Evolutionary conservation across 2,113 vertebrate genomes (phyloP).

Genomic region (Lamprologus lemairii): DNA sequence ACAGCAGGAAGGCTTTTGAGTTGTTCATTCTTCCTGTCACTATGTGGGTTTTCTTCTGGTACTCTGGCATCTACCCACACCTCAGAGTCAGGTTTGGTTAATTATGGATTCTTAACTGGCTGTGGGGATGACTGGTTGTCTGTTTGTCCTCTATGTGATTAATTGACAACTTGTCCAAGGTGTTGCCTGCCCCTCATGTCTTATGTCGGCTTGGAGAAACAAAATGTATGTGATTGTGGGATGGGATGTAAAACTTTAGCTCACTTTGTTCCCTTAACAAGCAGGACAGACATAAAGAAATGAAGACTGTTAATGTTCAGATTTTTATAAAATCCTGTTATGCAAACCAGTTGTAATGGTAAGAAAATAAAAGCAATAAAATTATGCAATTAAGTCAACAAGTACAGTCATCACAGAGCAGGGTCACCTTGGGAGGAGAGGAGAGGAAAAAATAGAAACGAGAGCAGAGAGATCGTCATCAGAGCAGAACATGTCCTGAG

Average conservation of each 20-base stretch:
- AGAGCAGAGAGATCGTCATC: conserved; percentile 31
- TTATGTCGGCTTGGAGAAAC: background rate
- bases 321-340: background rate
- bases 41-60: background rate
- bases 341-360: background rate
- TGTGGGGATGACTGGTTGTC: background rate
- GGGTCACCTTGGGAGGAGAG: conserved; percentile 5
- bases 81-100: background rate
- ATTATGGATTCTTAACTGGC: background rate
- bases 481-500: conserved; percentile 41
- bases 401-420: background rate
- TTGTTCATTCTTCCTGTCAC: background rate
- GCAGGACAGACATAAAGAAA: background rate
- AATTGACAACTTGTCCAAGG: background rate
- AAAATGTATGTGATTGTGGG: background rate
- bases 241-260: background rate
- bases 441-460: conserved; percentile 7
- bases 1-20: background rate
- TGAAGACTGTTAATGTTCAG: background rate
- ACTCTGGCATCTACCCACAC: background rate
- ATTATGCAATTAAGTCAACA: background rate
- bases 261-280: background rate
- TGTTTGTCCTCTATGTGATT: background rate
- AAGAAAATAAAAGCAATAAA: background rate
- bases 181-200: background rate